Conservation (phyloP, 2,113 vertebrate species). For the Nanorana parkeri region DNA sequence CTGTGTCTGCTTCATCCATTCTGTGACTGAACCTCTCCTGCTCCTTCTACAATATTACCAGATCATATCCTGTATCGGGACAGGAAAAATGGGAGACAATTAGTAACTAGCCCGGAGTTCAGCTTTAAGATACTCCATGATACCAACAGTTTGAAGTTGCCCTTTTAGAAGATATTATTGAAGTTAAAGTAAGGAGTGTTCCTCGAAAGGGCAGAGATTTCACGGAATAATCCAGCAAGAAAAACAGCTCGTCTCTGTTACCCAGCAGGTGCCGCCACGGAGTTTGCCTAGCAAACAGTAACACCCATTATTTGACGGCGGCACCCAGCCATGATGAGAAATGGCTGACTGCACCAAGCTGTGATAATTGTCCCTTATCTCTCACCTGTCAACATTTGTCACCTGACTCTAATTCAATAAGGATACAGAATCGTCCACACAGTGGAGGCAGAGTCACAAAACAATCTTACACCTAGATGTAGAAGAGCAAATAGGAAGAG, state of each 20-base stretch:
- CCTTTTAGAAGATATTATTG: no score
- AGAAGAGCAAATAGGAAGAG: no score
- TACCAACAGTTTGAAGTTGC: no score
- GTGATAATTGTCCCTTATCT: background rate
- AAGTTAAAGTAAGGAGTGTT: no score
- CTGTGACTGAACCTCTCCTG: no score
- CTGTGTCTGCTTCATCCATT: no score
- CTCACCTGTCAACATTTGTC: background rate
- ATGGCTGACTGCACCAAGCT: background rate
- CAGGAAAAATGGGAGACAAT: no score
- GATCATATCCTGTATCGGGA: no score
- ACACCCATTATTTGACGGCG: conserved; percentile 8
- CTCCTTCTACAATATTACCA: no score
- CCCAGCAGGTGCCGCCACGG: background rate
- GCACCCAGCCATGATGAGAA: background rate
- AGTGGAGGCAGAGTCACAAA: conserved; percentile 29
- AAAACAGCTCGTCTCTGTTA: background rate
- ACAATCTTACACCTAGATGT: background rate
- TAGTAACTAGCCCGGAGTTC: no score
- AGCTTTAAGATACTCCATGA: no score
- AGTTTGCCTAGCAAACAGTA: background rate
- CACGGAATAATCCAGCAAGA: background rate
- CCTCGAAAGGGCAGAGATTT: no score
- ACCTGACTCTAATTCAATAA: background rate
- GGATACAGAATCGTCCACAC: background rate